A percentile compares a stretch with the other conserved stretches of the same genome.
These are phyloP conservation scores for Conger conger DNA, from an alignment of 2,113 vertebrate genomes.

Conservation along the genomic window DNA sequence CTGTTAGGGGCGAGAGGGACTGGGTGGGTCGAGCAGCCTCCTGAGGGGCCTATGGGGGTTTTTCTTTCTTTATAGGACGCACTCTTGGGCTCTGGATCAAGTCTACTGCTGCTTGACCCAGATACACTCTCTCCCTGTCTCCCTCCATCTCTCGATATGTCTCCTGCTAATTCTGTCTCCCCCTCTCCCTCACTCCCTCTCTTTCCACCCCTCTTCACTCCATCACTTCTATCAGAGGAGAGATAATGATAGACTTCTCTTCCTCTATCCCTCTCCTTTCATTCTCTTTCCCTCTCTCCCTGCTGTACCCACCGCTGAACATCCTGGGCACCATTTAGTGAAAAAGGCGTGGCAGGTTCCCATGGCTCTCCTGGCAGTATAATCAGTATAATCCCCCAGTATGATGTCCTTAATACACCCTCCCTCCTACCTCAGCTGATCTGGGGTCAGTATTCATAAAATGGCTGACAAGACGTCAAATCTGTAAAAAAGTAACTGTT, in stretches of 20 bases:
- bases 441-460: no score
- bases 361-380: no score
- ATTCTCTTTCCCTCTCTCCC: conserved; percentile 32
- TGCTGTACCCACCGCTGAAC: conserved; percentile 54
- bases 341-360: background rate
- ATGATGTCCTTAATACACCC: no score
- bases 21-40: background rate
- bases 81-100: background rate
- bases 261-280: conserved; percentile 34
- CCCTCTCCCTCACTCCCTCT: no score
- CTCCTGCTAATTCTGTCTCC: background rate
- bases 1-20: background rate
- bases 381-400: no score
- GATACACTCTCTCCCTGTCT: background rate
- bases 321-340: conserved; percentile 54
- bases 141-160: conserved; percentile 1
- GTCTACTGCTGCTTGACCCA: background rate
- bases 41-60: background rate
- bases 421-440: no score
- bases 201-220: no score
- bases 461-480: no score
- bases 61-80: background rate
- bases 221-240: no score
- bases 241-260: no score
- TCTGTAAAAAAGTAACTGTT: no score